These are phyloP conservation scores for Pontoporia blainvillei DNA, from an alignment of 2,113 vertebrate species.

Conservation along the genomic window DNA sequence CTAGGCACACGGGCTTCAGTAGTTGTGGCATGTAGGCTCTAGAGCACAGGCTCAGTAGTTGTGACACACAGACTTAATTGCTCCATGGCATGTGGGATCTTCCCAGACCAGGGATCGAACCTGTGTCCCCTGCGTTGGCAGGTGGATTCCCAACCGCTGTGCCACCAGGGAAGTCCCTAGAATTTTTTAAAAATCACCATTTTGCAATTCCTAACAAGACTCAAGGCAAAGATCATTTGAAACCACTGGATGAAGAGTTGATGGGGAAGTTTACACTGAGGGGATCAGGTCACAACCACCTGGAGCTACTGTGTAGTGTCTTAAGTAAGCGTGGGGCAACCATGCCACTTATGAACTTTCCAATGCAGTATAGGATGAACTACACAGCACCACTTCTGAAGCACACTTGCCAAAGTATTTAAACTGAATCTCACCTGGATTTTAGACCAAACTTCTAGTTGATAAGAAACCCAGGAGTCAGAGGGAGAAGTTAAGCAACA, in stretches of 20 bases:
- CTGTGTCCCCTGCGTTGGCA: no score
- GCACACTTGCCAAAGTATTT: background rate
- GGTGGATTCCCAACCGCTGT: no score
- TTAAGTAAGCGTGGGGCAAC: background rate
- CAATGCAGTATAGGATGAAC: background rate
- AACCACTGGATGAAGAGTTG: background rate
- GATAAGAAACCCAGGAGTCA: background rate
- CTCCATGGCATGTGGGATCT: no score
- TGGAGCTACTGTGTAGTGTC: background rate
- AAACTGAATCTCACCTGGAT: background rate
- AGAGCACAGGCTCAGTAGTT: no score
- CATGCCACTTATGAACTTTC: background rate
- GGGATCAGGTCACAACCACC: no score
- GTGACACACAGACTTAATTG: no score
- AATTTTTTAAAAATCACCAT: background rate
- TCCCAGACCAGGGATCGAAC: no score
- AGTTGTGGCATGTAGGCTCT: no score
- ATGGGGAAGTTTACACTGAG: no score
- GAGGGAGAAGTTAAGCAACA: background rate
- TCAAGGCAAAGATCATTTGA: background rate
- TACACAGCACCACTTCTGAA: background rate
- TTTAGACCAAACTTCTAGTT: background rate
- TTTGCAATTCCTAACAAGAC: background rate
- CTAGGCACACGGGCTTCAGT: no score
- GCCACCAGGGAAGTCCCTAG: no score